phyloP scores from a whole-genome alignment of 1,140 invertebrate species.

The Drosophila saltans region DNA sequence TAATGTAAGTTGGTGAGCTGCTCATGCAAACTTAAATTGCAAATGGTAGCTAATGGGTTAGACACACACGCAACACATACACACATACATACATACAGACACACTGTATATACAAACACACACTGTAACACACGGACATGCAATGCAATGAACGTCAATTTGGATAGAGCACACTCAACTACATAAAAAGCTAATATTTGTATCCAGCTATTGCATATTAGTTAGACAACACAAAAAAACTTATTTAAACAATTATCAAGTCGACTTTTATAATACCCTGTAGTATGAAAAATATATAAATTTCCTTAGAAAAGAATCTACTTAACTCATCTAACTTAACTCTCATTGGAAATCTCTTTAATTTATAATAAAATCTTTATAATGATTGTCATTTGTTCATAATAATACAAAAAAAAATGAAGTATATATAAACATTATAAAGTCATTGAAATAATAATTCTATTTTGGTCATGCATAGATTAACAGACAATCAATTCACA shows the following conservation, averaged over 20 bases:
- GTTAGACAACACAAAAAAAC: not conserved
- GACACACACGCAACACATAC: conserved; percentile 18
- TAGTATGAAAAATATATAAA: too few species aligned
- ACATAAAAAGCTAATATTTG: conserved; percentile 8
- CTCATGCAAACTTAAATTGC: conserved; percentile 37
- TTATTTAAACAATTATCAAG: not conserved
- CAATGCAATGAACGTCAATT: conserved; percentile 8
- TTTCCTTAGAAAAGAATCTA: too few species aligned
- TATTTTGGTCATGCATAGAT: too few species aligned
- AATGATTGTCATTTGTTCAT: too few species aligned
- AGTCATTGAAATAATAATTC: too few species aligned
- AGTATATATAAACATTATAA: too few species aligned
- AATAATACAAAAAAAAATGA: too few species aligned
- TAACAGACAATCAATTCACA: too few species aligned
- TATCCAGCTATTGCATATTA: not conserved
- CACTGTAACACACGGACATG: conserved; percentile 14
- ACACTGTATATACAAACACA: conserved; percentile 11
- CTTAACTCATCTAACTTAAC: too few species aligned
- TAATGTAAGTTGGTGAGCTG: conserved; percentile 12
- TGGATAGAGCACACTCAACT: not conserved
- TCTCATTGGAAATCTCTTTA: too few species aligned
- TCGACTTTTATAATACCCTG: too few species aligned
- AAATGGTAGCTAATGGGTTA: conserved; percentile 32
- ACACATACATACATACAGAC: conserved; percentile 1
- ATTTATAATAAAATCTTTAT: too few species aligned